Evolutionary conservation across 2,113 vertebrate genomes (phyloP), one percentile per base, ranked within the genome.

Genomic region (Furnarius figulus): DNA sequence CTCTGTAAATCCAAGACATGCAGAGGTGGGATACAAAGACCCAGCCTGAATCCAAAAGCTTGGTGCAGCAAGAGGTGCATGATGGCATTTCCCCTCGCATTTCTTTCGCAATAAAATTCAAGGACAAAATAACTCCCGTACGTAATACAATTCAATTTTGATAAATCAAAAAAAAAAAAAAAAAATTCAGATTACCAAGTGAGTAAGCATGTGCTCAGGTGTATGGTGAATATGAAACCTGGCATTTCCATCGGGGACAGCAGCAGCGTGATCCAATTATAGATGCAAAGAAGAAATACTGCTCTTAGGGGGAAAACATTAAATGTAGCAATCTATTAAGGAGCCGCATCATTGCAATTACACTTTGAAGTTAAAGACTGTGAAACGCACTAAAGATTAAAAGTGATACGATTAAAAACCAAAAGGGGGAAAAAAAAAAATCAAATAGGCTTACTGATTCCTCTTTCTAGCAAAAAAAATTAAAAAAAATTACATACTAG

Each of bases 331-430:
- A 97, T 97, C 87, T 91, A 97, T 96, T 92, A 89, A 83, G 88
- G 79, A 73, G 75, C 80, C 91, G 84, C 58, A 97, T 89, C 86
- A 55, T 49, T 96, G 88, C 80, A 97, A 95, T 95, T 87, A 62
- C 65, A 95, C 95, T 96, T 97, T 96, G 96, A 97, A 96, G 94
- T 88, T 90, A 93, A 97, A 96, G 87, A 92, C 93, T 49, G 35
- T 90, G 85, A 94, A 96, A 95, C 61, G 63, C 35, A 88, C 61
- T 22, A 74, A 66, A 87, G 72, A 89, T 85, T 75, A 49, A 90
- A 92, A 95, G 84, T 33, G 55, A 59, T 75, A 75, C 86, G 27
- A 84, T 7, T 73, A 53, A 81, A 91, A 83, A 62, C 33, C 10
- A 49, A 80, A 84, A 83, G 33, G 23, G 47, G 8, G 40, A 5